phyloP scores from a whole-genome alignment of 2,113 vertebrate genomes.

The Aphelocoma coerulescens region DNA sequence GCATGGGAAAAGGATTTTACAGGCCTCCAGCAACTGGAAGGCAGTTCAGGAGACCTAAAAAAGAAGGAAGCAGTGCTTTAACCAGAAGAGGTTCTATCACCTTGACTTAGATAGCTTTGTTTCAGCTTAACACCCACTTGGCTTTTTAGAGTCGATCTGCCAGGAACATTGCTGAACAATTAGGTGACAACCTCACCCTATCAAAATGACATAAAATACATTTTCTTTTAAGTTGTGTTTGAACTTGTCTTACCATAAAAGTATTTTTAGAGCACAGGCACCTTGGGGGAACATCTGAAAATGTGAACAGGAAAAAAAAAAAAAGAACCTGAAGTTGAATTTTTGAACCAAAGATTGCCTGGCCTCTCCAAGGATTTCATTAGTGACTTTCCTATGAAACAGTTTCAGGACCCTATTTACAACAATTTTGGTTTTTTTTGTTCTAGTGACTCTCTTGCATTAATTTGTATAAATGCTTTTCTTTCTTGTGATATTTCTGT shows the following conservation, averaged over 20 bases:
- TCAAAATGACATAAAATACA: slow-evolving; percentile 49
- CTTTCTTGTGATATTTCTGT: background rate
- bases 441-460: background rate
- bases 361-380: slow-evolving; percentile 51
- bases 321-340: background rate
- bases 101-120: slow-evolving; percentile 7
- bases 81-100: background rate
- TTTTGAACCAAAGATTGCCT: slow-evolving; percentile 32
- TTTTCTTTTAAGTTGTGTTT: slow-evolving; percentile 46
- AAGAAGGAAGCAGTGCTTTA: background rate
- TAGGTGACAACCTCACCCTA: slow-evolving; percentile 31
- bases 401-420: slow-evolving; percentile 22
- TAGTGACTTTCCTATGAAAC: slow-evolving; percentile 8
- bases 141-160: background rate
- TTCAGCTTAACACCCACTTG: background rate
- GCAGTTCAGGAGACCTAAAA: background rate
- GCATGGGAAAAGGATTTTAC: background rate
- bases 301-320: background rate
- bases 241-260: slow-evolving; percentile 20
- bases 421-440: background rate
- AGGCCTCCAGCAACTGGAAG: background rate
- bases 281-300: slow-evolving; percentile 41
- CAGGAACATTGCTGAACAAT: background rate
- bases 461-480: slow-evolving; percentile 11
- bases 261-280: slow-evolving; percentile 13